Evolutionary conservation across 1,140 invertebrate genomes (phyloP), one percentile per base, ranked within the genome.

Genomic region (Leptopilina boulardi): DNA sequence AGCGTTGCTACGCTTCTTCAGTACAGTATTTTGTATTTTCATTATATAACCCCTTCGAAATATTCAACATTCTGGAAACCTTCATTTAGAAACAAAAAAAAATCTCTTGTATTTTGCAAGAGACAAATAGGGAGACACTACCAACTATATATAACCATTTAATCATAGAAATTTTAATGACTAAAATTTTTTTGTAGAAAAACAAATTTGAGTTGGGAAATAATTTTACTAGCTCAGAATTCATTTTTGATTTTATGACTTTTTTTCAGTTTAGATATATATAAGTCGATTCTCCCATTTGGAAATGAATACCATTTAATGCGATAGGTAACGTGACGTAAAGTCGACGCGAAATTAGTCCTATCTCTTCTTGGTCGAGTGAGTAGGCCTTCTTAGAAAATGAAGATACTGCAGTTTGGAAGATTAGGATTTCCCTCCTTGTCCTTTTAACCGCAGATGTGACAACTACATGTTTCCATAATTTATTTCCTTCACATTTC

Each of bases 301-400:
- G 76, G 78, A 80, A 84, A 84, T 83, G 81, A 78, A 80, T n/a
- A 5, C 26, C 80, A 73, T 79, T 81, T 88, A 88, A 89, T 89
- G 82, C 84, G 87, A 89, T 87, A 86, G 84, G 82, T 86, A 85
- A 89, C 85, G 87, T 87, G 87, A 89, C 88, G 82, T 80, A 84
- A 82, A 86, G 83, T 82, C 85, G 84, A 84, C 84, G 84, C 82
- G 75, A 81, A 82, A 76, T 77, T 74, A 81, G 73, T 66, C 78
- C 77, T 71, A 74, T 74, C 51, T 44, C 38, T 66, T 30, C 26
- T 26, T 15, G 59, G 59, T 66, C 15, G 26, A 71, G 74, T 42
- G 75, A 76, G 70, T 77, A 84, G 84, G 81, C 81, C 81, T 86
- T 84, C 73, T 86, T 79, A 54, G 79, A 74, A 75, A 79, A 78